Conservation (phyloP, 2,113 vertebrate genomes). For the Takifugu flavidus region DNA sequence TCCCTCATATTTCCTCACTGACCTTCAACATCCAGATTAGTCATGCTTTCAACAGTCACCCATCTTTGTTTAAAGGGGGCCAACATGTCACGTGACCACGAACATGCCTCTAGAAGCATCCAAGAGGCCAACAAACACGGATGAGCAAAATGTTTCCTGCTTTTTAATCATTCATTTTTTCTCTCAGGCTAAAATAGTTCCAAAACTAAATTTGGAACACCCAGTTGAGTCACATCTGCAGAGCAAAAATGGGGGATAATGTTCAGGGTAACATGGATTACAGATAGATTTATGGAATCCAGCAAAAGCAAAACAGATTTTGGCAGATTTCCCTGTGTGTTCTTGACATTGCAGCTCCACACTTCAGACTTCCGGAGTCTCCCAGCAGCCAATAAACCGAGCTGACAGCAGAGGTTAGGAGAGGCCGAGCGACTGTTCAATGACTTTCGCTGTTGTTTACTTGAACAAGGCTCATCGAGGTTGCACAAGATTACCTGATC, state of each 20-base stretch:
- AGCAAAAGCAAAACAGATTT: neutral
- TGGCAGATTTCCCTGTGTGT: neutral
- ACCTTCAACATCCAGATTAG: no score
- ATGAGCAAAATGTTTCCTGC: no score
- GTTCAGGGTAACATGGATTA: slow-evolving; percentile 10
- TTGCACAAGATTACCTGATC: neutral
- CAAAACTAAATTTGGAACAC: slow-evolving; percentile 1
- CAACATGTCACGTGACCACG: no score
- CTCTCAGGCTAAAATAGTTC: slow-evolving; percentile 11
- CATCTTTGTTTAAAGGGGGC: no score
- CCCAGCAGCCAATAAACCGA: no score
- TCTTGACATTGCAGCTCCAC: no score
- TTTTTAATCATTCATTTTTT: no score
- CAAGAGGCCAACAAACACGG: no score
- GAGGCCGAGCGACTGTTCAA: neutral
- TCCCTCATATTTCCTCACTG: no score
- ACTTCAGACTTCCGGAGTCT: no score
- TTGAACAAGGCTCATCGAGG: neutral
- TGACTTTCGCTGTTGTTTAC: neutral
- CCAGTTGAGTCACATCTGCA: slow-evolving; percentile 18
- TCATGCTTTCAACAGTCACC: no score
- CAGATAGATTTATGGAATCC: neutral
- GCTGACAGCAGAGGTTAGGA: neutral
- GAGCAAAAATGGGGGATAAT: neutral
- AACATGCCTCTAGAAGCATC: no score